These are phyloP conservation scores for Montipora capricornis DNA, from an alignment of 64 coral and sea anemone genomes.

Conservation along the genomic window DNA sequence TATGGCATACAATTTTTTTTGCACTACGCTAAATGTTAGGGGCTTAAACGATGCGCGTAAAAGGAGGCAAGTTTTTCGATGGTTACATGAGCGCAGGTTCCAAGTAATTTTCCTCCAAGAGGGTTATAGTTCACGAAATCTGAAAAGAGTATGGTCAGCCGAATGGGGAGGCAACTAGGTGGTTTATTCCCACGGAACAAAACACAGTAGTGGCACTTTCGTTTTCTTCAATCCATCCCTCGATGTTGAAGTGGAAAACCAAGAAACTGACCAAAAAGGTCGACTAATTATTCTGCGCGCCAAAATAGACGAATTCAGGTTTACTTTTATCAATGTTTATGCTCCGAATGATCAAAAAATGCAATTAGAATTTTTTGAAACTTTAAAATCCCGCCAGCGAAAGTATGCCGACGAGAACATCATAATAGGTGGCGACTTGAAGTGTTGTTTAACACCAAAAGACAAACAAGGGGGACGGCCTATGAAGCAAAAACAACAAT, in stretches of 20 bases:
- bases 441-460: neutral
- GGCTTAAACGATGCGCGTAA: neutral
- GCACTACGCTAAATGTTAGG: neutral
- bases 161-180: neutral
- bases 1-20: too few species aligned
- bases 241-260: neutral
- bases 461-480: neutral
- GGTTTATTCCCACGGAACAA: neutral
- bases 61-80: neutral
- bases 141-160: neutral
- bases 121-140: neutral
- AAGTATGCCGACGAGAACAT: neutral
- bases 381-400: neutral
- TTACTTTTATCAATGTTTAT: too few species aligned
- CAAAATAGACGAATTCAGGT: too few species aligned
- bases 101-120: neutral
- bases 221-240: neutral
- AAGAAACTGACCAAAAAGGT: neutral
- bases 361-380: neutral
- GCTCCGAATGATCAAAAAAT: neutral
- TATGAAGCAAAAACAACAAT: neutral
- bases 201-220: neutral
- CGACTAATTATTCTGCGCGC: neutral
- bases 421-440: neutral
- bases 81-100: neutral